Evolutionary conservation across 2,797 vertebrate species (phyloP).

Genomic region (Mycteria americana): DNA sequence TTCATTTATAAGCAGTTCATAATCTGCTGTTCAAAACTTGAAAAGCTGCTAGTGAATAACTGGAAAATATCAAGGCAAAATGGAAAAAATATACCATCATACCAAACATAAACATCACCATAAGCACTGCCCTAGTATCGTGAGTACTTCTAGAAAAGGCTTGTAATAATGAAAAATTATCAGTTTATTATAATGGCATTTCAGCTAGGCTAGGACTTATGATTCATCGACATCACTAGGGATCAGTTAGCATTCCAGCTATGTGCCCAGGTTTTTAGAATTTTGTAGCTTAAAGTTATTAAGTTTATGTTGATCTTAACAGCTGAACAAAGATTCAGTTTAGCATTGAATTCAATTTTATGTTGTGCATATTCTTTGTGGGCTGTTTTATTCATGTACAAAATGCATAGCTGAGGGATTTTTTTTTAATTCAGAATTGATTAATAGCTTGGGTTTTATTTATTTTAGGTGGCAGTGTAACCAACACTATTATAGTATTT

Average conservation of each 20-base stretch:
- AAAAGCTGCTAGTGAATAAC: not conserved
- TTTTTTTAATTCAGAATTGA: not conserved
- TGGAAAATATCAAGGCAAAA: not conserved
- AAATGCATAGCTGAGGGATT: not conserved
- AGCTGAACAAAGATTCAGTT: not conserved
- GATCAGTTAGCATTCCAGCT: not conserved
- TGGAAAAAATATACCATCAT: not conserved
- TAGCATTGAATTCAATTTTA: not conserved
- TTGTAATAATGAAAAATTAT: not conserved
- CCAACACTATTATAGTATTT: not conserved
- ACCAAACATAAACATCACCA: no score
- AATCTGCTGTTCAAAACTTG: not conserved
- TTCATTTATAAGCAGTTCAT: slow-evolving; percentile 19
- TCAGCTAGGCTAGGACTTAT: slow-evolving; percentile 1
- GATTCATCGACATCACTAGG: not conserved
- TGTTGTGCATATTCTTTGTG: not conserved
- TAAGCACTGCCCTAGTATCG: not conserved
- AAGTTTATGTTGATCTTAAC: not conserved
- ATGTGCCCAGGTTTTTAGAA: not conserved
- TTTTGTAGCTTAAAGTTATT: not conserved
- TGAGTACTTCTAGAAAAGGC: not conserved
- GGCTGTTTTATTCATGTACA: not conserved
- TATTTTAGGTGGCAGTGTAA: not conserved
- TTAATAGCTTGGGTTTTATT: not conserved
- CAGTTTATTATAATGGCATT: not conserved